phyloP scores from a whole-genome alignment of 2,113 vertebrate genomes.

The Anolis sagrei region DNA sequence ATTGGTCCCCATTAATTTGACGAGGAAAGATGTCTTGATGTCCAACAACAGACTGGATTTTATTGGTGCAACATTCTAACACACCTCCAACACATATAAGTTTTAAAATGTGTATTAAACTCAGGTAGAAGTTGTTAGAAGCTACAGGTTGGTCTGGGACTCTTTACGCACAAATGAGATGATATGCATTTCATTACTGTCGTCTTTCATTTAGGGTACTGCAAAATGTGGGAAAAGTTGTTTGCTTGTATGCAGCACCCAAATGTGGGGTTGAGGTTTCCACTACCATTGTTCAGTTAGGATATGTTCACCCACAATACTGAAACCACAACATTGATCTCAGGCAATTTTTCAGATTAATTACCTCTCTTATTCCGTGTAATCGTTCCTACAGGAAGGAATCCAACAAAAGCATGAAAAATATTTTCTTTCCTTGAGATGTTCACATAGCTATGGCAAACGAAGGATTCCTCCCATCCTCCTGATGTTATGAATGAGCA shows the following conservation, averaged over 20 bases:
- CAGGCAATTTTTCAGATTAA: background rate
- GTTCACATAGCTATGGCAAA: constrained; percentile 1
- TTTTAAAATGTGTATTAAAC: constrained; percentile 31
- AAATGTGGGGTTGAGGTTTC: background rate
- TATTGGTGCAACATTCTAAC: constrained; percentile 24
- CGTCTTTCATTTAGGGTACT: constrained; percentile 76
- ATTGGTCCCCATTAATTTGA: constrained; percentile 70
- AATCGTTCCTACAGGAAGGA: constrained; percentile 16
- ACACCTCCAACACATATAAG: constrained; percentile 37
- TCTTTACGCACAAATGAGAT: constrained; percentile 52
- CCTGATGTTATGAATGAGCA: background rate
- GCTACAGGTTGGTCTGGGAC: constrained; percentile 60
- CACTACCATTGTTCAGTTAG: constrained; percentile 20
- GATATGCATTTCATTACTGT: constrained; percentile 66
- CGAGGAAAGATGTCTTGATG: constrained; percentile 56
- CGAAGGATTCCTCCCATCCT: background rate
- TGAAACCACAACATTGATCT: constrained; percentile 39
- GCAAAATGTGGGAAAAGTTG: constrained; percentile 15
- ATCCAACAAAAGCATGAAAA: accelerated
- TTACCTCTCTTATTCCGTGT: constrained; percentile 16
- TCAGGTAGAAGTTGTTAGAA: constrained; percentile 62
- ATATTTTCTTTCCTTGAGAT: constrained; percentile 1
- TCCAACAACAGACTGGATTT: constrained; percentile 51
- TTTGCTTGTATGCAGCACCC: constrained; percentile 8
- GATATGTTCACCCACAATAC: constrained; percentile 14